These are phyloP conservation scores for Serrognathus titanus DNA, from an alignment of 2,888 invertebrate species.

Conservation along the genomic window DNA sequence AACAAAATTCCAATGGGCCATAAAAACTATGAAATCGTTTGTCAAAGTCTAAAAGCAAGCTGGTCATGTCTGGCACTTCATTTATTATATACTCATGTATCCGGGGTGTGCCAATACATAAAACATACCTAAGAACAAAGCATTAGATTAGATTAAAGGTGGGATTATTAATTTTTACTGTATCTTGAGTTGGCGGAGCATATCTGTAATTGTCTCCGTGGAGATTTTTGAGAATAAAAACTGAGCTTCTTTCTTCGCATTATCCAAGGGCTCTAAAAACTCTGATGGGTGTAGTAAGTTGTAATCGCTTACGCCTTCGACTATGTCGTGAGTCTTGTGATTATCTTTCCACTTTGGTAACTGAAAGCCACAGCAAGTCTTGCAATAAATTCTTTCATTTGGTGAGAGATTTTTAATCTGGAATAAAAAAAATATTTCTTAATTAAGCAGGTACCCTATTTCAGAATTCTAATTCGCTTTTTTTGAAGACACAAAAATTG, in stretches of 20 bases:
- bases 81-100: constrained; percentile 66
- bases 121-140: constrained; percentile 58
- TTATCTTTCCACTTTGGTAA: constrained; percentile 37
- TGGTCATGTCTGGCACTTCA: constrained; percentile 48
- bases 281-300: constrained; percentile 62
- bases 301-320: constrained; percentile 55
- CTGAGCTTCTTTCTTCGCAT: constrained; percentile 82
- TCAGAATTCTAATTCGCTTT: too few species aligned
- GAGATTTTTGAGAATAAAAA: constrained; percentile 76
- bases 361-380: constrained; percentile 60
- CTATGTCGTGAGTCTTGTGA: constrained; percentile 58
- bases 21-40: constrained; percentile 66
- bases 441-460: too few species aligned
- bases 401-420: constrained; percentile 50
- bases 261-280: constrained; percentile 65
- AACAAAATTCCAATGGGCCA: constrained; percentile 63
- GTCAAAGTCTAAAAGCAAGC: constrained; percentile 79
- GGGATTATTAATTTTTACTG: constrained; percentile 45
- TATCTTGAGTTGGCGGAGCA: constrained; percentile 58
- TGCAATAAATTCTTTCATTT: constrained; percentile 60
- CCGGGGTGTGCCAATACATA: constrained; percentile 86
- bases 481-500: too few species aligned
- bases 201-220: constrained; percentile 60
- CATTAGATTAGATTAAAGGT: constrained; percentile 3
- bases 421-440: constrained; percentile 18